Conservation (phyloP, 2,113 vertebrate species). For the Anser brachyrhynchus region DNA sequence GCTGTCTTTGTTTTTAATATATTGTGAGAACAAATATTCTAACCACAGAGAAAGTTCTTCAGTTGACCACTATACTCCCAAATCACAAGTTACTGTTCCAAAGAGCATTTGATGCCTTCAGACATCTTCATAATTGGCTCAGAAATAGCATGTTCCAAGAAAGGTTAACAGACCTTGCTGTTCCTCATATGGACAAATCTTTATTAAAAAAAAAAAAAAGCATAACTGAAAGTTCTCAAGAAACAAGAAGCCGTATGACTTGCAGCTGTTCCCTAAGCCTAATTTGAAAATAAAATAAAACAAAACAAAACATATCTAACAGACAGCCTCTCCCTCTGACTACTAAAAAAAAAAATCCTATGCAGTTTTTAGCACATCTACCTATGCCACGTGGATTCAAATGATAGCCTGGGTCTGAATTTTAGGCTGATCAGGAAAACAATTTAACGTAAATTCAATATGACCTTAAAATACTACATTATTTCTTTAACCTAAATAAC, state of each 20-base stretch:
- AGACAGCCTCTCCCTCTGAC: not conserved
- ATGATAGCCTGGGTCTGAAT: not conserved
- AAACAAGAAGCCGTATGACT: slow-evolving; percentile 36
- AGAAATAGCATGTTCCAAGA: slow-evolving; percentile 59
- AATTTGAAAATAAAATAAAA: slow-evolving; percentile 12
- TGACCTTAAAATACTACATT: not conserved
- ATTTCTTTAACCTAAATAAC: not conserved
- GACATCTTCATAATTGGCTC: slow-evolving; percentile 69
- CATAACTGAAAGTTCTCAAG: slow-evolving; percentile 45
- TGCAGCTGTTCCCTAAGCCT: slow-evolving; percentile 10
- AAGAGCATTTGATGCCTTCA: slow-evolving; percentile 66
- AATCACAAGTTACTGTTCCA: slow-evolving; percentile 56
- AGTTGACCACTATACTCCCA: slow-evolving; percentile 56
- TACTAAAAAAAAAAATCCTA: not conserved
- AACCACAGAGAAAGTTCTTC: slow-evolving; percentile 49
- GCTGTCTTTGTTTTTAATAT: slow-evolving; percentile 53
- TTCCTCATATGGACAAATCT: slow-evolving; percentile 57
- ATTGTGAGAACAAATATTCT: slow-evolving; percentile 36
- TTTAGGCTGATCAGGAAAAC: not conserved
- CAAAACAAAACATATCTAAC: not conserved
- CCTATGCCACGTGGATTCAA: not conserved
- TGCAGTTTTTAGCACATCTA: not conserved
- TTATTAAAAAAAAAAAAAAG: slow-evolving; percentile 30
- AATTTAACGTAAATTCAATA: not conserved
- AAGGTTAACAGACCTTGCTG: slow-evolving; percentile 68